A percentile compares a stretch with the other conserved stretches of the same genome.
Conservation (phyloP, 1,140 invertebrate species). For the Drosophila ironensis region DNA sequence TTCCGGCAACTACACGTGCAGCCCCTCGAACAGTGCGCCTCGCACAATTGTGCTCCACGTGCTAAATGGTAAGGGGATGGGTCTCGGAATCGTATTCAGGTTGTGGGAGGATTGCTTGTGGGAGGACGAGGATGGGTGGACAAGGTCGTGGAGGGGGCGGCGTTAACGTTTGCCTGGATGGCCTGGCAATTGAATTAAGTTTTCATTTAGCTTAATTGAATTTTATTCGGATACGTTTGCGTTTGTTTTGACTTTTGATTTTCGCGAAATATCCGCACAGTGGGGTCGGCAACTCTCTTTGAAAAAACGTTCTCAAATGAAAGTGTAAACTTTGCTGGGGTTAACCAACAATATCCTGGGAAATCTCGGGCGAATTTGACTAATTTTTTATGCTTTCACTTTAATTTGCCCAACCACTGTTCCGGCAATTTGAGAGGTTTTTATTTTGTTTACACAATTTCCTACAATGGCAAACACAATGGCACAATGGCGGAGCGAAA, state of each 20-base stretch:
- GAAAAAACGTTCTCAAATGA: neutral
- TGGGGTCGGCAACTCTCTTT: conserved; percentile 10
- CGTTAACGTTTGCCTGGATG: conserved; percentile 57
- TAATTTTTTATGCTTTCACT: conserved; percentile 12
- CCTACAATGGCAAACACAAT: conserved; percentile 51
- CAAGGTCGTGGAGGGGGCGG: conserved; percentile 9
- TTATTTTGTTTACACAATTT: conserved; percentile 65
- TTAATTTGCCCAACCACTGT: conserved; percentile 27
- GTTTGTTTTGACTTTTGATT: conserved; percentile 65
- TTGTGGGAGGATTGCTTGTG: neutral
- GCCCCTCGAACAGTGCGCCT: conserved; percentile 80
- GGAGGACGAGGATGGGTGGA: neutral
- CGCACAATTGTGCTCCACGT: conserved; percentile 79
- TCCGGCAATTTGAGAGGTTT: conserved; percentile 34
- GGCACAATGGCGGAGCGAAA: conserved; percentile 18
- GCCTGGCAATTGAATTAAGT: conserved; percentile 78
- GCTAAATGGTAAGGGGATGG: conserved; percentile 72
- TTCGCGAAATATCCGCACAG: conserved; percentile 35
- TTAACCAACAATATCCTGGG: too few relatives aligned
- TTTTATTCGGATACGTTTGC: conserved; percentile 64
- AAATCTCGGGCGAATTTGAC: conserved; percentile 7
- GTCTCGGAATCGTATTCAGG: neutral
- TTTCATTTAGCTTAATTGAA: conserved; percentile 81
- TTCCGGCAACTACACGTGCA: conserved; percentile 82
- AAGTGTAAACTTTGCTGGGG: neutral